Evolutionary conservation across 2,113 vertebrate species (phyloP), one percentile per base, ranked within the genome.

Genomic region (Eulemur rufifrons): DNA sequence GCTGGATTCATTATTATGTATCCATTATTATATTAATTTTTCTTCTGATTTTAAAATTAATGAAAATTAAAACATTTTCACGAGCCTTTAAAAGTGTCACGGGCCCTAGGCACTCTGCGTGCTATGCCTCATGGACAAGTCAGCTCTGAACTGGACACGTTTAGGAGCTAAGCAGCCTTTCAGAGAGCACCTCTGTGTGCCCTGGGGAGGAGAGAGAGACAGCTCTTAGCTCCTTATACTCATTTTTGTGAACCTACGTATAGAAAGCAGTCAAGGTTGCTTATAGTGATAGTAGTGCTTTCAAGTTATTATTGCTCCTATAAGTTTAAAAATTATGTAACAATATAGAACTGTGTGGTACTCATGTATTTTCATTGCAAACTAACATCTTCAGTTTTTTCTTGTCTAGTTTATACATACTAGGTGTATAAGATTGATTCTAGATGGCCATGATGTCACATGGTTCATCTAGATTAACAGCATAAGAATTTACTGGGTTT

Each of bases 31-130:
- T 69, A 42, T 82, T 59, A 13, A 54, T 71, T 74, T 96, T 89
- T 76, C 76, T 95, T 37, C 66, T 86, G 56, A 92, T 71, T 89
- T 63, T 89, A 86, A 96, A 89, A 89, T 73, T 69, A 78, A 64
- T 56, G 61, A 50, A 89, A 64, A 86, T 76, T 86, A 69, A 89
- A 86, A 85, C 10, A 39, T 27, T 89, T 87, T 86, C 32, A 3
- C 34, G 15, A 32, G 29, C 9, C 20, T 7, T 50, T 50, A 5
- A 4, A 83, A 71, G 15, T 63, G 6, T 39, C 5, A 8, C 45
- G 18, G 42, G 52, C 25, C 18, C 34, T 50, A 50, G 21, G 37
- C 3, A 25, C 11, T 86, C 21, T 37, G 59, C 52, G 34, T 74
- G 1, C 27, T 94, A 7, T 56, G n/a, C 52, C 42, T 76, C 74